These are phyloP conservation scores for Pinna nobilis DNA, from an alignment of 1,140 invertebrate species.

Conservation along the genomic window DNA sequence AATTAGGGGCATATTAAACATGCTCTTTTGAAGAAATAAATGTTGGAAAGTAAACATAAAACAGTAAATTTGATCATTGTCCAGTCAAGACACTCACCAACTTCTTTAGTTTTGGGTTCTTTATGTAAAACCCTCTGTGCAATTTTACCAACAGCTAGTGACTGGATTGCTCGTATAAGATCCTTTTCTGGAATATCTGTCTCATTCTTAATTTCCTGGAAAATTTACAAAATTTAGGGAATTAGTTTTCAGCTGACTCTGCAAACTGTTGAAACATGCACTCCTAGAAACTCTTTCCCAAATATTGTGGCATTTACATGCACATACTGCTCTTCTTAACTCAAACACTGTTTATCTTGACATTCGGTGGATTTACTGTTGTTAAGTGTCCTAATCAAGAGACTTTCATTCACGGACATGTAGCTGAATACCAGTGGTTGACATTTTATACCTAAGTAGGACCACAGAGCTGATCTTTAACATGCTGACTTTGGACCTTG, in stretches of 20 bases:
- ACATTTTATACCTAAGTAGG: too few relatives aligned
- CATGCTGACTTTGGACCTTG: too few relatives aligned
- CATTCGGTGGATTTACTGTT: too few relatives aligned
- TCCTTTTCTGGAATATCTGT: constrained; percentile 99
- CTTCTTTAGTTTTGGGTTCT: constrained; percentile 96
- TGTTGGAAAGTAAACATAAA: too few relatives aligned
- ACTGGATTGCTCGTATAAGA: constrained; percentile 95
- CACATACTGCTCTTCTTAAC: too few relatives aligned
- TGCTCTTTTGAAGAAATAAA: too few relatives aligned
- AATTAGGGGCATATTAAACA: neutral
- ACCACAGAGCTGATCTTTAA: too few relatives aligned
- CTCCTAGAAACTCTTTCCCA: neutral
- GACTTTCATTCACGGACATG: too few relatives aligned
- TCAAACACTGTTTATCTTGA: too few relatives aligned
- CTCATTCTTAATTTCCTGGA: constrained; percentile 94
- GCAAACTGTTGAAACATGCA: neutral
- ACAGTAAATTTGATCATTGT: too few relatives aligned
- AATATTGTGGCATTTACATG: neutral
- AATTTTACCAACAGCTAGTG: constrained; percentile 96
- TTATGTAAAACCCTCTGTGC: constrained; percentile 94
- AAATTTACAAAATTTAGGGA: constrained; percentile 38
- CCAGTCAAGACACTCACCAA: constrained; percentile 75
- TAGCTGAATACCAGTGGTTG: too few relatives aligned
- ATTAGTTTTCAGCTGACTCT: neutral
- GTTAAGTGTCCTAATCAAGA: too few relatives aligned